Evolutionary conservation across 2,797 vertebrate species (phyloP).

Genomic region (Diceros bicornis): DNA sequence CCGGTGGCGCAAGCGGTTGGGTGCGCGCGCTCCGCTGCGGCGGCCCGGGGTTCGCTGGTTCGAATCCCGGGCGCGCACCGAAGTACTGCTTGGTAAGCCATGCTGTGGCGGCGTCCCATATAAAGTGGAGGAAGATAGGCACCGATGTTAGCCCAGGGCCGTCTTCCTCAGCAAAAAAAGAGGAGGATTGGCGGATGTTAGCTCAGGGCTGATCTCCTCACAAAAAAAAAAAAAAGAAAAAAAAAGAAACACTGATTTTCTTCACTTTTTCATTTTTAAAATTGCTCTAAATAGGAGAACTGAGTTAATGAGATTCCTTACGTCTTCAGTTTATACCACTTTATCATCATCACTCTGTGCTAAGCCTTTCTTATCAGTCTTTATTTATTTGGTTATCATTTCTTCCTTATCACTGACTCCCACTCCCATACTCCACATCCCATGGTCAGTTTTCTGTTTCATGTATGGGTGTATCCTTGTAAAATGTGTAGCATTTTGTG

Average conservation of each 20-base stretch:
- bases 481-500: not conserved
- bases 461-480: not conserved
- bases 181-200: too few relatives aligned
- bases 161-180: too few relatives aligned
- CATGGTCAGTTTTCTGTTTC: not conserved
- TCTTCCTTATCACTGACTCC: not conserved
- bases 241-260: not conserved
- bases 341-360: not conserved
- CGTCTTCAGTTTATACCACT: not conserved
- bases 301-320: not conserved
- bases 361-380: not conserved
- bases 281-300: not conserved
- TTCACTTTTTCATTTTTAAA: constrained; percentile 9
- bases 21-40: too few relatives aligned
- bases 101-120: too few relatives aligned
- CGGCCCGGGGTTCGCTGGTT: too few relatives aligned
- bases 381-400: not conserved
- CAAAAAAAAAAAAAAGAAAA: too few relatives aligned
- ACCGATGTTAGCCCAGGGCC: too few relatives aligned
- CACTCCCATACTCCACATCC: not conserved
- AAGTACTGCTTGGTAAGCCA: too few relatives aligned
- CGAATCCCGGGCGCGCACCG: too few relatives aligned
- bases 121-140: too few relatives aligned
- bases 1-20: too few relatives aligned
- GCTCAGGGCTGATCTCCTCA: too few relatives aligned